Evolutionary conservation across 2,888 invertebrate genomes (phyloP), one percentile per base, ranked within the genome.

Genomic region (Limnephilus auricula): DNA sequence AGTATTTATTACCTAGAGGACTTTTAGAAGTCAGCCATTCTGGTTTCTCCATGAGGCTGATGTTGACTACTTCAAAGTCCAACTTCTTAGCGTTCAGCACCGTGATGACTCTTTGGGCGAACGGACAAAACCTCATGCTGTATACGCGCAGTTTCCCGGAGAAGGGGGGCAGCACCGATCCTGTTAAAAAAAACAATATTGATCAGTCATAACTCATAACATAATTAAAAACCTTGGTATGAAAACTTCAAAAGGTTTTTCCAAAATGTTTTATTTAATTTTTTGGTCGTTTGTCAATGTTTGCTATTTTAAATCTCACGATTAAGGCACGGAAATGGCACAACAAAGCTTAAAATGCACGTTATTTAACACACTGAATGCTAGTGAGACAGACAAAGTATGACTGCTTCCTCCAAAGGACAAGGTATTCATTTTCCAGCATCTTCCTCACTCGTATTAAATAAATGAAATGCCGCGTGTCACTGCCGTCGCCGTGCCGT

Each of bases 101-200:
- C 79, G 98, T 95, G 93, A 98, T 97, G 86, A 97, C 96, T 93
- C 98, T 96, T 94, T 98, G 97, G 0, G 98, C 98, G 93, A 96
- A 98, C 0, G 98, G 98, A 94, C 98, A 98, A 95, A 98, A 98
- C 93, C 98, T 96, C 97, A 98, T 98, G 40, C 97, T 97, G 94
- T 98, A 98, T 2, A 98, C 94, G 12, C 98, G 97, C 89, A 98
- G 94, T 94, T 97, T 97, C 2, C 97, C 98, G 93, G 95, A 95
- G 92, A 97, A 95, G 15, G 96, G 95, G 0, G 98, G 98, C 88
- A 96, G 95, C 40, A 94, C 94, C 90, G 98, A 97, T 93, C 98
- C 98, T 98, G 94, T 25, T 65, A 25, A 65, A 65, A 65, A 65
- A 50, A 65, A 9, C 15, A n/a, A 65, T n/a, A n/a, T n/a, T n/a